Base-by-base conservation (phyloP, 2,797 vertebrate genomes). In the Girardinus metallicus region DNA sequence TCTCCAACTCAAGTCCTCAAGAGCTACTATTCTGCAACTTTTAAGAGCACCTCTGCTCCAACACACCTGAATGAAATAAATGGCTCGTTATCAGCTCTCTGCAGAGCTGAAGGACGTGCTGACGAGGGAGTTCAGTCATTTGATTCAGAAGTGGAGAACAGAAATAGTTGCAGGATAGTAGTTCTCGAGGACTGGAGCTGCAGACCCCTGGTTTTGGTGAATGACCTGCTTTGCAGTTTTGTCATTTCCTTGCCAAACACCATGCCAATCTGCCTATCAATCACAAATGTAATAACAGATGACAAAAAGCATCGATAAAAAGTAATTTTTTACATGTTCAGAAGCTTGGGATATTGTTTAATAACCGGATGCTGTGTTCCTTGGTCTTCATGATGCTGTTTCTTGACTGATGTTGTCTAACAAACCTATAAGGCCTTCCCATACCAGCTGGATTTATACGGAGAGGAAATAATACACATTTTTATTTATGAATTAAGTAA, bases 391-490 rank as follows among this genome's bases (percentile, higher is more conserved):
- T 57, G 53, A 57, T 12, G 53, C 53, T 23, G 9, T 66, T 34
- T 36, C 3, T 66, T 66, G 1, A 26, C 26, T 57, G 11, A 39
- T 11, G 36, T 41, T 39, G 34, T 41, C 34, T 39, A 66, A 41
- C 26, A 57, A 57, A 57, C 26, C 26, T 13, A n/a, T 29, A 13
- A 29, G 53, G 11, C n/a, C 26, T 57, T 57, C 53, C 13, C 4
- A 12, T 11, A 57, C 26, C 11, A 5, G 34, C 10, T 66, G 36
- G 8, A 9, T 10, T 36, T 34, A 64, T 36, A 41, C 11, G 4
- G 10, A 68, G 73, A 75, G 73, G 81, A 85, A 55, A 86, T 80
- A 71, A 86, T 85, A 83, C 68, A 80, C 68, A 80, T 13, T 26
- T 26, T 0, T 43, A 70, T 41, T 43, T 12, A 66, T 34, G 34